Evolutionary conservation across 2,888 invertebrate species (phyloP), one percentile per base, ranked within the genome.

Genomic region (Erynnis tages): DNA sequence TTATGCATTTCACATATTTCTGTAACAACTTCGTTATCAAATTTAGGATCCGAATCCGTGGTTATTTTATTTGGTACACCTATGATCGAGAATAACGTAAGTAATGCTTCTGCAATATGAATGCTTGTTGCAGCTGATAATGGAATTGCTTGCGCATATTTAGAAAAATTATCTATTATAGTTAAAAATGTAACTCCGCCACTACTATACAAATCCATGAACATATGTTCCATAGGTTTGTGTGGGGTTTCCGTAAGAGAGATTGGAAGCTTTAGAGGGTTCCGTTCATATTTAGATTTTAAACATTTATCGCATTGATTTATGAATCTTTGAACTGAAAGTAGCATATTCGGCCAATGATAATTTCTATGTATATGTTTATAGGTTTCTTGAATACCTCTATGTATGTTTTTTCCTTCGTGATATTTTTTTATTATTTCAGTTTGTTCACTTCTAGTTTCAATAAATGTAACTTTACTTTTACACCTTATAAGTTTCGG

Each of bases 131-230:
- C 13, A 4, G 57, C 62, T 0, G 2, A 19, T 0, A 67, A 25
- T 4, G 63, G 59, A 1, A 60, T 44, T 7, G 64, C 67, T 48
- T 64, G 65, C 1, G 65, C 64, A 1, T 54, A 62, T 54, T 67
- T 67, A 0, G 63, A 54, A 17, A 67, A 67, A 4, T 61, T 65
- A 4, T 67, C 66, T 40, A 67, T 65, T 0, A 66, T 50, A 0
- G 66, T 68, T 2, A 65, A 6, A 8, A 62, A 67, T 0, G 49
- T 40, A 4, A n/a, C 47, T 5, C 43, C 50, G 1, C 37, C 52
- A 3, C 8, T 44, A 7, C 10, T 16, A 27, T 52, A 46, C n/a
- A 47, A 21, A n/a, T 54, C 53, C 54, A 58, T 54, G 23, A 32
- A 46, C n/a, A 55, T n/a, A 30, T 55, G 54, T 54, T 56, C 53